Conservation (phyloP, 2,113 vertebrate genomes). For the Podiceps cristatus region DNA sequence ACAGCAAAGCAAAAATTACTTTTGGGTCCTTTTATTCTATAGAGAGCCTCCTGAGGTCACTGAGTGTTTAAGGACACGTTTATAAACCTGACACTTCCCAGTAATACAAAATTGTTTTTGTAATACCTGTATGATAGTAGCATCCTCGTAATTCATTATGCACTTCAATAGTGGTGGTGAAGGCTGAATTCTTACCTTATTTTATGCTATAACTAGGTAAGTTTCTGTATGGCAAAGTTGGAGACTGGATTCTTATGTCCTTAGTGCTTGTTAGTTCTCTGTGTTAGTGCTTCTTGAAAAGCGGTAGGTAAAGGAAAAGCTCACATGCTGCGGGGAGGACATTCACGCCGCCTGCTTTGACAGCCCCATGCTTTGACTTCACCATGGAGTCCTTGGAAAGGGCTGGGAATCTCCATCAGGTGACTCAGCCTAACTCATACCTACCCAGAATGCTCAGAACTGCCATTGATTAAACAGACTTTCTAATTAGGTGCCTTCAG, state of each 20-base stretch:
- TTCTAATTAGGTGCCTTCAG: background rate
- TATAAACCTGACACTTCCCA: background rate
- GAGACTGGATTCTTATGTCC: background rate
- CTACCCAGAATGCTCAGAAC: background rate
- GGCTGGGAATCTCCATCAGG: background rate
- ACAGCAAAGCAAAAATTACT: background rate
- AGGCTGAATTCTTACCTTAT: background rate
- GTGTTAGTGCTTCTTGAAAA: background rate
- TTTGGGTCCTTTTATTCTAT: background rate
- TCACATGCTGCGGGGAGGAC: background rate
- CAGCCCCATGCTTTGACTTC: too few species aligned
- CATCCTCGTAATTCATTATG: background rate
- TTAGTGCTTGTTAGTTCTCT: background rate
- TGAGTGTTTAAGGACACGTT: background rate
- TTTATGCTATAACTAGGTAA: background rate
- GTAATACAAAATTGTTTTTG: background rate
- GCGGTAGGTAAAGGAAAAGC: background rate
- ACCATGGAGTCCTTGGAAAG: background rate
- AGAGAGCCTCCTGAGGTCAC: background rate
- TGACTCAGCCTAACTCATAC: background rate
- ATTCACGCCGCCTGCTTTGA: background rate
- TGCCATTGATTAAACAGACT: background rate
- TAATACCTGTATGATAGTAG: background rate
- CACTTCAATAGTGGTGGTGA: background rate
- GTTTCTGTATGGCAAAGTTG: background rate